Evolutionary conservation across 2,113 vertebrate genomes (phyloP).

Genomic region (Narcine bancroftii): DNA sequence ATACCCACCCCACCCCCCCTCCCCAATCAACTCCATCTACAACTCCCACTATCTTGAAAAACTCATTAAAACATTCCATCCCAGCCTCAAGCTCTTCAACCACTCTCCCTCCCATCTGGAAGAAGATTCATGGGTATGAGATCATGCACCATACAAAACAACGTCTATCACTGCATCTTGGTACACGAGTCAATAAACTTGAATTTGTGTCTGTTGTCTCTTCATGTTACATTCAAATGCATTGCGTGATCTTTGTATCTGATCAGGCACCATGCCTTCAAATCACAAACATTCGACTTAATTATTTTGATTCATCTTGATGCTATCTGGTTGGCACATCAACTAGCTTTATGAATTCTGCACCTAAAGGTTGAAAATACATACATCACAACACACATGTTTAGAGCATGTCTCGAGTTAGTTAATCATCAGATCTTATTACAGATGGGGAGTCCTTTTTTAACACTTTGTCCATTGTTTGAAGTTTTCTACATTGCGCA

Average conservation of each 20-base stretch:
- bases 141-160: too few species aligned
- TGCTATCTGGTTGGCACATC: neutral
- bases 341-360: neutral
- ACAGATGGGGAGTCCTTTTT: neutral
- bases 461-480: neutral
- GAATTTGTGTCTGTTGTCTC: too few species aligned
- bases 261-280: neutral
- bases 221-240: too few species aligned
- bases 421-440: neutral
- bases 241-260: neutral
- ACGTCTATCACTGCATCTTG: too few species aligned
- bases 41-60: too few species aligned
- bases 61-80: too few species aligned
- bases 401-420: neutral
- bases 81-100: too few species aligned
- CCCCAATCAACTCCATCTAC: too few species aligned
- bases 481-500: neutral
- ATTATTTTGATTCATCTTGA: neutral
- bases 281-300: neutral
- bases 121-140: too few species aligned
- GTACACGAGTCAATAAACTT: too few species aligned
- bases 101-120: too few species aligned
- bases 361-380: neutral
- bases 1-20: too few species aligned
- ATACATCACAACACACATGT: neutral